These are phyloP conservation scores for Odontamblyopus lacepedii DNA, from an alignment of 2,797 vertebrate genomes.

Conservation along the genomic window DNA sequence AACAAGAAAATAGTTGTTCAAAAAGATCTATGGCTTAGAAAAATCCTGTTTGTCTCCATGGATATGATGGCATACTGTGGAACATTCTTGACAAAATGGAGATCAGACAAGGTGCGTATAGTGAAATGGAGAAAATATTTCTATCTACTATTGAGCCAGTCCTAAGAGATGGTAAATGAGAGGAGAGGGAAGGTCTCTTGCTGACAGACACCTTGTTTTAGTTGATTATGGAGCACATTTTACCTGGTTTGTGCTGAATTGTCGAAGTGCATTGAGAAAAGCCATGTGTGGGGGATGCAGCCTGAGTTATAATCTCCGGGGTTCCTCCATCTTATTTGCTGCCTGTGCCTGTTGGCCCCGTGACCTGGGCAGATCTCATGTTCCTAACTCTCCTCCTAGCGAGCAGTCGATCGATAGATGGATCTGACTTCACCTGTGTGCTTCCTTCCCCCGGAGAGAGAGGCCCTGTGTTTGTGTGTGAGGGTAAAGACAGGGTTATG, in stretches of 20 bases:
- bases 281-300: slow-evolving; percentile 16
- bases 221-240: slow-evolving; percentile 7
- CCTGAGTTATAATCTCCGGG: slow-evolving; percentile 38
- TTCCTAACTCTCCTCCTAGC: slow-evolving; percentile 74
- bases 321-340: slow-evolving; percentile 35
- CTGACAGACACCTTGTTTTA: slow-evolving; percentile 12
- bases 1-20: neutral
- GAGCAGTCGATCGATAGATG: slow-evolving; percentile 72
- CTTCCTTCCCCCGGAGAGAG: slow-evolving; percentile 55
- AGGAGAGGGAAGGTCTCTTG: neutral
- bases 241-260: slow-evolving; percentile 23
- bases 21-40: neutral
- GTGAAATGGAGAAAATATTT: neutral
- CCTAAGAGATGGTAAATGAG: neutral
- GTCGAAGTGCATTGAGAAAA: slow-evolving; percentile 37
- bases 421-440: slow-evolving; percentile 73
- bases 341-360: slow-evolving; percentile 58
- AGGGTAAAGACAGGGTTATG: slow-evolving; percentile 32
- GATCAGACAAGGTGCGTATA: neutral
- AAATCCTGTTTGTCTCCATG: too few species aligned
- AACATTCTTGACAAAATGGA: neutral
- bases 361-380: slow-evolving; percentile 71
- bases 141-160: neutral
- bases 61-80: too few species aligned
- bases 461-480: slow-evolving; percentile 22